phyloP scores from a whole-genome alignment of 2,113 vertebrate species.

The Passer domesticus region DNA sequence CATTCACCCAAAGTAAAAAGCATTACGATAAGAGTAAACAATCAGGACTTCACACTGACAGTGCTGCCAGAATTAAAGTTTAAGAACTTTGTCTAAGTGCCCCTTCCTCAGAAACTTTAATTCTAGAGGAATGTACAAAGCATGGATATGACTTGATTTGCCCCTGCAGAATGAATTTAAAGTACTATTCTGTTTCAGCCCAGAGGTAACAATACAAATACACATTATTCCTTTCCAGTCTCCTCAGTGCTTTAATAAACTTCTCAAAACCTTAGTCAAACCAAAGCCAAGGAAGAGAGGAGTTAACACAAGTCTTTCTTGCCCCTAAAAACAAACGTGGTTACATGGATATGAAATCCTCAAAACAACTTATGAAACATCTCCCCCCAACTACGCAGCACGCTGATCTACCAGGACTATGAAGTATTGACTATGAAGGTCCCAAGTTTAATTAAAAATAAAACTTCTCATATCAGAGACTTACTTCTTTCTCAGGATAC shows the following conservation, averaged over 20 bases:
- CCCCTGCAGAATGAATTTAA: background rate
- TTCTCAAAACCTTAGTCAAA: background rate
- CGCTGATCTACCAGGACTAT: background rate
- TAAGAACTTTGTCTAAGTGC: background rate
- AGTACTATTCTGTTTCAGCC: background rate
- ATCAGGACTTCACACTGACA: background rate
- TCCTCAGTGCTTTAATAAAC: background rate
- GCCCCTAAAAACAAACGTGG: background rate
- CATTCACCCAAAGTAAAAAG: background rate
- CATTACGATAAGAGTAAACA: background rate
- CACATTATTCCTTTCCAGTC: background rate
- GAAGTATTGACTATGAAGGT: background rate
- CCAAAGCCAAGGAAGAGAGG: background rate
- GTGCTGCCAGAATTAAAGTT: background rate
- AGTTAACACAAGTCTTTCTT: background rate
- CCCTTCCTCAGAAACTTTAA: background rate
- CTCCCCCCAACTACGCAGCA: background rate
- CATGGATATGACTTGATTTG: background rate
- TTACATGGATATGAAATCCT: background rate
- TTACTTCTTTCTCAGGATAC: conserved; percentile 97
- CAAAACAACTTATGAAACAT: background rate
- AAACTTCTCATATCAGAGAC: conserved; percentile 1
- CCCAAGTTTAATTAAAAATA: background rate
- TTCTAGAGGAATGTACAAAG: background rate
- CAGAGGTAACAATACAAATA: background rate